Evolutionary conservation across 2,797 vertebrate genomes (phyloP), one percentile per base, ranked within the genome.

Genomic region (Podargus strigoides): DNA sequence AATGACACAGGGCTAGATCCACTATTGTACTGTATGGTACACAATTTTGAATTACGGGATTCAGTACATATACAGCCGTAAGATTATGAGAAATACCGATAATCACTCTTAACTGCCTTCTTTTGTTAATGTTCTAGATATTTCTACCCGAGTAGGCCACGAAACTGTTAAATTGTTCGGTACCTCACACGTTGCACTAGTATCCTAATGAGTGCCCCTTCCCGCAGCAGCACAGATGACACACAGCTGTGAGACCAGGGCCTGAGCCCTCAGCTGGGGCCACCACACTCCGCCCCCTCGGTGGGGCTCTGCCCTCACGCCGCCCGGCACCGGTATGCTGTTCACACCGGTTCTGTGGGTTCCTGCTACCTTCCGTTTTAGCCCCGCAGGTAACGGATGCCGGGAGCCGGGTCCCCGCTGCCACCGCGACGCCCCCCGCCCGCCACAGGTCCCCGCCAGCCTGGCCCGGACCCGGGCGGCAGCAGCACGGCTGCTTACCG

Each of bases 211-310:
- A n/a, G 32, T 3, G 50, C 28, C 41, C 63, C 41, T 19, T 32
- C 30, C 55, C 41, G 1, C 5, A 32, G 3, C 1, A 7, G 44
- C 10, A 11, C 6, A 10, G 19, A 5, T 2, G 5, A 9, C 56
- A 5, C 46, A 17, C 2, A 1, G 49, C n/a, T 26, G 19, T 4
- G 13, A 6, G 10, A 27, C 1, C 6, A 4, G 8, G 12, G 27
- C 7, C 19, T 18, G 7, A 59, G 3, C 5, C 32, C 64, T 5
- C 17, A 10, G 34, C 8, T 2, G 59, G 8, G 27, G 24, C 68
- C 42, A 44, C 7, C 16, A 10, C 24, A 9, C 19, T 22, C 7
- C 52, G 3, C 5, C 3, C n/a, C 68, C 6, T 16, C 9, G n/a
- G 14, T 2, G 58, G 8, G 28, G 26, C 70, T 14, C 52, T 63